Base-by-base conservation (phyloP, 2,113 vertebrate genomes). In the Drymodes brunneopygia region DNA sequence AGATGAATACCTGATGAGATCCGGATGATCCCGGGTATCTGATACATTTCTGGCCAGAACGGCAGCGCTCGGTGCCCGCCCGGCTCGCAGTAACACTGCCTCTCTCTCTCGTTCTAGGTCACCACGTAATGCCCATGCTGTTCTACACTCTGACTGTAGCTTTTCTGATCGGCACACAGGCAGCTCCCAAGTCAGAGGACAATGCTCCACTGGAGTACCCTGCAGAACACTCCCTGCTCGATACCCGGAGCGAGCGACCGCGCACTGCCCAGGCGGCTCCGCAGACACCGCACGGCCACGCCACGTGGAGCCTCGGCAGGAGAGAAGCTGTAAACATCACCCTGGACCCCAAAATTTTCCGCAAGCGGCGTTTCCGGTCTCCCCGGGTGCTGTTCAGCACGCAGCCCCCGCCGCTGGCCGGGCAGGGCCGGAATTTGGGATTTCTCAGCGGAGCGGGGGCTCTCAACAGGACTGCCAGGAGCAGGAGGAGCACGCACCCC, bases 81-180 rank as follows among this genome's bases (percentile, higher is more conserved):
- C 3, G 50, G 18, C 24, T 90, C 12, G 12, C 67, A 95, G 53
- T 97, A 94, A 97, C 31, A 45, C 24, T 25, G 70, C 15, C 1
- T 90, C 81, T 98, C 78, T 97, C 89, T 97, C 90, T 81, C 70
- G 9, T 97, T 95, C 53, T 96, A 98, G 98, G 98, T 97, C 97
- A 71, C 56, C 98, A 97, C 98, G 98, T 98, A 97, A 98, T 99
- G 99, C 98, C 99, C 99, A 99, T 99, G 99, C 99, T 99, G 98
- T 99, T 98, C 98, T 99, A 98, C 98, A 98, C 98, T 98, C 99
- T 99, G 99, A 98, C 98, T 98, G 98, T 99, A 98, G 98, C 99
- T 97, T 98, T 99, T 98, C 92, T 99, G 98, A 99, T 99, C 97
- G 98, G 99, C 98, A 98, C 98, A 98, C 99, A 99, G 98, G 99